A percentile compares a stretch with the other conserved stretches of the same genome.
Conservation (phyloP, 2,888 invertebrate genomes). For the Carpatolechia fugitivella region DNA sequence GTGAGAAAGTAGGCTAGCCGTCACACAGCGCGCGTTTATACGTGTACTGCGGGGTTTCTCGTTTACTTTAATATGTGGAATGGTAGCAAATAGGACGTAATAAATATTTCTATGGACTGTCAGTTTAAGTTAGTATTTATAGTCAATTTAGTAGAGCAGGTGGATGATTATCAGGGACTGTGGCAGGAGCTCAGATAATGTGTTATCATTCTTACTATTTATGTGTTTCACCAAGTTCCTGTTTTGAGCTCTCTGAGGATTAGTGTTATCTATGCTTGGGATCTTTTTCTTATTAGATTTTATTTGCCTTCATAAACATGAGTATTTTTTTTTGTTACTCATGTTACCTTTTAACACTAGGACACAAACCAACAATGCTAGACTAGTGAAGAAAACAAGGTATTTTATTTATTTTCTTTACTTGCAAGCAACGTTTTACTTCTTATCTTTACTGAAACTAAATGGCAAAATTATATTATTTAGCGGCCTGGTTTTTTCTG, state of each 20-base stretch:
- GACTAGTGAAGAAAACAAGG: too few relatives aligned
- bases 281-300: too few relatives aligned
- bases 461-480: background rate
- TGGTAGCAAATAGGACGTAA: slow-evolving; percentile 31
- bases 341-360: too few relatives aligned
- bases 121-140: slow-evolving; percentile 1
- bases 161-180: background rate
- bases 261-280: too few relatives aligned
- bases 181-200: slow-evolving; percentile 3
- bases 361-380: too few relatives aligned
- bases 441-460: background rate
- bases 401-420: too few relatives aligned
- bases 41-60: slow-evolving; percentile 60
- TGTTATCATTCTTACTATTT: background rate
- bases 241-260: too few relatives aligned
- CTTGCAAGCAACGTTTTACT: too few relatives aligned
- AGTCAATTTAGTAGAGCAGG: background rate
- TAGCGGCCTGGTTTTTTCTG: background rate
- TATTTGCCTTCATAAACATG: too few relatives aligned
- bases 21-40: slow-evolving; percentile 73
- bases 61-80: slow-evolving; percentile 47
- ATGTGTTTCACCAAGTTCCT: background rate
- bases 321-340: too few relatives aligned
- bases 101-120: slow-evolving; percentile 18
- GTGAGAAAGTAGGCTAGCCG: slow-evolving; percentile 70